Evolutionary conservation across 2,888 invertebrate genomes (phyloP).

Genomic region (Drosophila mimica): DNA sequence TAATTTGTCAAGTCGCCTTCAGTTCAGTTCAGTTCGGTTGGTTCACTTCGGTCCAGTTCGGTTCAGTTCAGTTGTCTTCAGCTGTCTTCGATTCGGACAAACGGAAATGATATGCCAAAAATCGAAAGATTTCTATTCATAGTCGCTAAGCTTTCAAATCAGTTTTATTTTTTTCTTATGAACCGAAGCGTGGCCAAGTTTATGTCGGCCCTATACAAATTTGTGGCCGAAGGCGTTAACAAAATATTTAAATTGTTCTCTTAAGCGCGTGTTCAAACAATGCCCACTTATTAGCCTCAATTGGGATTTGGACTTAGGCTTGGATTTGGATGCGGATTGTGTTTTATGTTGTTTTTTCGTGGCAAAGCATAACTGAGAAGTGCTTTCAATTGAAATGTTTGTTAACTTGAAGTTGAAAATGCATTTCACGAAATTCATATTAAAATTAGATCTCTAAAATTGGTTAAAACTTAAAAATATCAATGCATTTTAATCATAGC

Average conservation of each 20-base stretch:
- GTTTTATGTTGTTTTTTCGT: slow-evolving; percentile 40
- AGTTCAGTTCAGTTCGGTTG: slow-evolving; percentile 28
- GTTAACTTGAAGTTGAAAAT: background rate
- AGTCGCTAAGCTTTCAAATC: slow-evolving; percentile 38
- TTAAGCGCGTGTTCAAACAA: slow-evolving; percentile 77
- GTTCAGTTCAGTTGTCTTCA: slow-evolving; percentile 29
- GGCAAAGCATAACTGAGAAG: slow-evolving; percentile 39
- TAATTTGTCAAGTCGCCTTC: slow-evolving; percentile 72
- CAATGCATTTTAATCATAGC: background rate
- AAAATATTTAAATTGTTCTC: slow-evolving; percentile 70
- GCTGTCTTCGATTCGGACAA: slow-evolving; percentile 34
- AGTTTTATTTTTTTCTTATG: background rate
- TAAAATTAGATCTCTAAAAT: background rate
- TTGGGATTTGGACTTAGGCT: slow-evolving; percentile 17
- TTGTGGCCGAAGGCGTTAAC: slow-evolving; percentile 16
- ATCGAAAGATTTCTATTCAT: slow-evolving; percentile 32
- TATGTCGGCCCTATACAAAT: background rate
- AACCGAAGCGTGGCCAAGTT: slow-evolving; percentile 58
- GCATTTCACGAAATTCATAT: background rate
- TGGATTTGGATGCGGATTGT: background rate
- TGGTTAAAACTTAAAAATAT: background rate
- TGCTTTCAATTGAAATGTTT: background rate
- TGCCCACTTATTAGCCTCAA: slow-evolving; percentile 34
- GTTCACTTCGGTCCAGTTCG: slow-evolving; percentile 38
- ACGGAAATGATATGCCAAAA: slow-evolving; percentile 77